Conservation (phyloP, 1,140 invertebrate genomes). For the Popillia japonica region DNA sequence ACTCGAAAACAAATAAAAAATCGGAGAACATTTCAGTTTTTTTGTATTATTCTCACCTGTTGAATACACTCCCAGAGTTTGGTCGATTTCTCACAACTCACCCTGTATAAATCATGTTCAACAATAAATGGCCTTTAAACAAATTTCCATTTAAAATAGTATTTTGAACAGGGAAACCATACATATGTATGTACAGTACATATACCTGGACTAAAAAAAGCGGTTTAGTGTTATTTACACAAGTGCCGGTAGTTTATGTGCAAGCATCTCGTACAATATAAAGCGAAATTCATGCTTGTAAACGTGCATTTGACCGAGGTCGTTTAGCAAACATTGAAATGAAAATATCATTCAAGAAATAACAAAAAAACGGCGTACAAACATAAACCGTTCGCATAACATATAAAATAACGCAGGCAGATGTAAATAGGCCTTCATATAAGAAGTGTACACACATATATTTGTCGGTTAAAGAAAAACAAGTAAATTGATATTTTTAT, state of each 20-base stretch:
- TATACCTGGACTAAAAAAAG: too few relatives aligned
- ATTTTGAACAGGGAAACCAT: too few relatives aligned
- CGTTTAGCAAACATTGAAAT: not conserved
- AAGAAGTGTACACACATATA: not conserved
- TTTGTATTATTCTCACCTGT: too few relatives aligned
- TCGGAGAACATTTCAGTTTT: too few relatives aligned
- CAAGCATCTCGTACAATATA: not conserved
- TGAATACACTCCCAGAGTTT: too few relatives aligned
- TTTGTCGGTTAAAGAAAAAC: not conserved
- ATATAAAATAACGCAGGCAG: not conserved
- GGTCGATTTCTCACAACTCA: too few relatives aligned
- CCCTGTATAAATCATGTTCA: too few relatives aligned
- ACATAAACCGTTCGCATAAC: not conserved
- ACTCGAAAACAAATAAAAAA: too few relatives aligned
- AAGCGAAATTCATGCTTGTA: not conserved
- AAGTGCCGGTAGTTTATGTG: not conserved
- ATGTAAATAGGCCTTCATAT: not conserved
- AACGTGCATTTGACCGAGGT: constrained; percentile 1
- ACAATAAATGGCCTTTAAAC: too few relatives aligned
- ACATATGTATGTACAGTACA: too few relatives aligned
- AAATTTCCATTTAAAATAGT: too few relatives aligned
- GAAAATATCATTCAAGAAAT: constrained; percentile 32
- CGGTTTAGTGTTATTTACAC: too few relatives aligned
- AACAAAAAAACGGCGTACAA: constrained; percentile 15
- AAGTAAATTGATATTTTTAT: constrained; percentile 26